Conservation (phyloP, 2,797 vertebrate genomes). For the Gila robusta region DNA sequence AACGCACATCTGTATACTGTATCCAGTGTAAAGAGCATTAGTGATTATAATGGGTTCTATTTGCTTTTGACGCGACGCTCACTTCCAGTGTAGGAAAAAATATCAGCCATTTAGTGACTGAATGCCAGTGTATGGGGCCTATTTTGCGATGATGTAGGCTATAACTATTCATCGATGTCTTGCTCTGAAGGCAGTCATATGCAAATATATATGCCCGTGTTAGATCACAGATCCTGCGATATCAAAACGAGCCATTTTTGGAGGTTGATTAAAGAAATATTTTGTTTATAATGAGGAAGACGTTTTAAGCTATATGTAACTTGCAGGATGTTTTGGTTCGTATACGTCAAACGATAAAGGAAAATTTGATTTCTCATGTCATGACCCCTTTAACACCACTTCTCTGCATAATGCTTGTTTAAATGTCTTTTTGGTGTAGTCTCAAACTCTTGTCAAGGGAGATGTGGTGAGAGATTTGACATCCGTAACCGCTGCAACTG, state of each 20-base stretch:
- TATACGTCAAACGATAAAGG: too few relatives aligned
- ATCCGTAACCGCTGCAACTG: constrained; percentile 13
- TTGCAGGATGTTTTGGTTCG: too few relatives aligned
- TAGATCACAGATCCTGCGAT: not conserved
- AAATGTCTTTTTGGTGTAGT: constrained; percentile 56
- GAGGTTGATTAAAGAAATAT: not conserved
- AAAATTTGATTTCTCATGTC: not conserved
- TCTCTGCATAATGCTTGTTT: constrained; percentile 55
- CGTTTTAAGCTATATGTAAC: too few relatives aligned
- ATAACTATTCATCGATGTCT: too few relatives aligned
- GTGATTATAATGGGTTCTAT: too few relatives aligned
- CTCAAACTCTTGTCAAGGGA: not conserved
- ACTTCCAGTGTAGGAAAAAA: too few relatives aligned
- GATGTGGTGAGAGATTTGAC: constrained; percentile 18
- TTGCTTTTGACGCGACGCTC: too few relatives aligned
- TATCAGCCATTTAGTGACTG: not conserved
- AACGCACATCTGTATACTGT: not conserved
- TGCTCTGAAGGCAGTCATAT: too few relatives aligned
- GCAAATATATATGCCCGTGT: not conserved
- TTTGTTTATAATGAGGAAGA: too few relatives aligned
- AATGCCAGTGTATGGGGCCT: not conserved
- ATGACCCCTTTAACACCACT: not conserved
- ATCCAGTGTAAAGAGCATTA: not conserved
- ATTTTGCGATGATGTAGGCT: too few relatives aligned
- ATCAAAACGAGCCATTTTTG: not conserved